phyloP scores from a whole-genome alignment of 2,888 invertebrate genomes.

The Podabrus alpinus region DNA sequence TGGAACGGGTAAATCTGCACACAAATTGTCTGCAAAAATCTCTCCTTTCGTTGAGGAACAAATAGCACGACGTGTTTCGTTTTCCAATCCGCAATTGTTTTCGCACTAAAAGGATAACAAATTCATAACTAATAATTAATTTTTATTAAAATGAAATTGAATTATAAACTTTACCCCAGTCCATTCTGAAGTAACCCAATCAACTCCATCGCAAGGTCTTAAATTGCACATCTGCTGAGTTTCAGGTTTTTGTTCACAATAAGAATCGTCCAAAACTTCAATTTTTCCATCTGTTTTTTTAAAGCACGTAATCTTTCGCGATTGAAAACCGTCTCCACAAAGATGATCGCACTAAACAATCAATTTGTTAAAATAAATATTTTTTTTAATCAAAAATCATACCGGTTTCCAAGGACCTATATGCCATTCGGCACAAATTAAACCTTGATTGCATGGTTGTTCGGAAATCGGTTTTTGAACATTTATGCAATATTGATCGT shows the following conservation, averaged over 20 bases:
- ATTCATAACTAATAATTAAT: background rate
- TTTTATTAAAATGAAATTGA: constrained; percentile 9
- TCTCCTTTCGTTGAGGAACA: constrained; percentile 75
- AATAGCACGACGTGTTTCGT: constrained; percentile 72
- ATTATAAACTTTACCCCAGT: constrained; percentile 75
- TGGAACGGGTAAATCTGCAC: constrained; percentile 67
- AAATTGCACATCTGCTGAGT: constrained; percentile 72
- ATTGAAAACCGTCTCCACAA: constrained; percentile 89
- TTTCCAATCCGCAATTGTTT: constrained; percentile 72
- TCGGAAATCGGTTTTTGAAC: constrained; percentile 69
- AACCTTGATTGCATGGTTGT: constrained; percentile 76
- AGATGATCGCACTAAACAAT: constrained; percentile 76
- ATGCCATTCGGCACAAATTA: constrained; percentile 85
- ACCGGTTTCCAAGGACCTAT: constrained; percentile 90
- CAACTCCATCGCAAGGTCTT: constrained; percentile 87
- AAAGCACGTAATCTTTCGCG: constrained; percentile 79
- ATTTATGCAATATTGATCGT: constrained; percentile 74
- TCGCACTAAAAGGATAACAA: constrained; percentile 66
- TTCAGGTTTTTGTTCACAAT: constrained; percentile 74
- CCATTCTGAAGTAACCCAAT: constrained; percentile 90
- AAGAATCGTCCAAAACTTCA: constrained; percentile 67
- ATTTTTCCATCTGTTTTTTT: constrained; percentile 67
- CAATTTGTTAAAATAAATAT: constrained; percentile 8
- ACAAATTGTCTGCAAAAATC: constrained; percentile 71
- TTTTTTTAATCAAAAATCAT: constrained; percentile 44